Evolutionary conservation across 2,888 invertebrate species (phyloP), one percentile per base, ranked within the genome.

Genomic region (Amblyjoppa proteus): DNA sequence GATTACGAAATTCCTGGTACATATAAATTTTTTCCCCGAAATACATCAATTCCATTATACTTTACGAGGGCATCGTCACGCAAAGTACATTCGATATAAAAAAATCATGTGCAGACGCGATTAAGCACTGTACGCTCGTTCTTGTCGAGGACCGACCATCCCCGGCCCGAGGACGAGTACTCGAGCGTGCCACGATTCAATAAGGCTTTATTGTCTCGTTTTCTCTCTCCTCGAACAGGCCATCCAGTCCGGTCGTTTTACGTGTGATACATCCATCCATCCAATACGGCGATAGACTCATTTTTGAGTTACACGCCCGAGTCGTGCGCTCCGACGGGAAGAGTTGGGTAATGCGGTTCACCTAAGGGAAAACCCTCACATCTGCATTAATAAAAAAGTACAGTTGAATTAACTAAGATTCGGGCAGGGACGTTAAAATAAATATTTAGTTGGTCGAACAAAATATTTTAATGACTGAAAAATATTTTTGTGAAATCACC

Each of bases 301-400:
- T 89, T 90, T 87, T 84, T 85, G 75, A 89, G 68, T 88, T 84
- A 88, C 82, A 74, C 70, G 58, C 20, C 6, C 16, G 61, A 66
- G 79, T 66, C 88, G 71, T 78, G 88, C 81, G 83, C 41, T 71
- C 45, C 28, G 56, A 61, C 9, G 49, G 56, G 5, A 16, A 49
- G 4, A 49, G 16, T 4, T 13, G 16, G 45, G 45, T 16, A 49
- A 49, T 49, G 4, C 13, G 45, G 45, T 4, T 49, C 45, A 1
- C 16, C 45, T 16, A 16, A 49, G 45, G 5, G 45, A 16, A 16
- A 4, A 49, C 16, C 45, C 45, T 0, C 3, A 49, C 16, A 49
- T 0, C 4, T 0, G 16, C 20, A 20, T 20, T 20, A 20, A 20
- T 20, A 20, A 20, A 20, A 20, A 20, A 20, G 20, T 20, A 0